Percentiles rank a stretch among this genome's conserved stretches.
Conservation (phyloP, 2,113 vertebrate species). For the Chaenogobius annularis region DNA sequence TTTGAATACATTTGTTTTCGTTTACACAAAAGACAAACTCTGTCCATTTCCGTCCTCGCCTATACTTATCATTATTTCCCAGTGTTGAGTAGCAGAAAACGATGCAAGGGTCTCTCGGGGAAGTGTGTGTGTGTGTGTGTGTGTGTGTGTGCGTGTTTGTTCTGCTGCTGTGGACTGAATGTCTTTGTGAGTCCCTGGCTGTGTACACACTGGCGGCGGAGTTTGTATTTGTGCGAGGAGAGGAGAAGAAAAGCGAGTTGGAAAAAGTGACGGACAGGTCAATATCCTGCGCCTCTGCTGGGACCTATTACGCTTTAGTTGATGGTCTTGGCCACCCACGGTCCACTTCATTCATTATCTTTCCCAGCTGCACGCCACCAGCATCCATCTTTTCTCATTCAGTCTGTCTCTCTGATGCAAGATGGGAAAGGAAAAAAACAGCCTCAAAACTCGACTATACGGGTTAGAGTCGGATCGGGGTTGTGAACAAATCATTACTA, state of each 20-base stretch:
- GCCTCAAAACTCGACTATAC: constrained; percentile 25
- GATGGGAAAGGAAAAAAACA: constrained; percentile 21
- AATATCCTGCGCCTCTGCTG: constrained; percentile 69
- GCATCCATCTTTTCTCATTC: constrained; percentile 67
- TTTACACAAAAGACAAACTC: constrained; percentile 29
- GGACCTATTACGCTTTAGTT: constrained; percentile 70
- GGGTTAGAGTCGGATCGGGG: constrained; percentile 16
- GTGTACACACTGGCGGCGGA: constrained; percentile 34
- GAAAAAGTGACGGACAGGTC: constrained; percentile 65
- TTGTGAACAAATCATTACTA: constrained; percentile 11
- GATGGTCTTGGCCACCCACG: constrained; percentile 72
- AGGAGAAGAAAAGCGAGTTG: constrained; percentile 6
- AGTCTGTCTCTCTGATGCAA: constrained; percentile 55
- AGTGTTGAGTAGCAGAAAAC: constrained; percentile 6
- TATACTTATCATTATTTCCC: neutral
- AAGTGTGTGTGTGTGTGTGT: neutral
- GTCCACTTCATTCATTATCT: constrained; percentile 78
- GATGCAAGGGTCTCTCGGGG: constrained; percentile 12
- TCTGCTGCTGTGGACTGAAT: constrained; percentile 11
- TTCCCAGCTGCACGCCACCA: constrained; percentile 57
- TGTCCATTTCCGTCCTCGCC: neutral
- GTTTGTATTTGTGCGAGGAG: constrained; percentile 44
- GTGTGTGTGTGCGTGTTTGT: constrained; percentile 14
- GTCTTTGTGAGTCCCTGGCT: constrained; percentile 16
- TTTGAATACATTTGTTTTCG: constrained; percentile 23